Percentiles rank a stretch among this genome's conserved stretches.
Evolutionary conservation across 2,797 vertebrate genomes (phyloP).

Genomic region (Semaprochilodus insignis): DNA sequence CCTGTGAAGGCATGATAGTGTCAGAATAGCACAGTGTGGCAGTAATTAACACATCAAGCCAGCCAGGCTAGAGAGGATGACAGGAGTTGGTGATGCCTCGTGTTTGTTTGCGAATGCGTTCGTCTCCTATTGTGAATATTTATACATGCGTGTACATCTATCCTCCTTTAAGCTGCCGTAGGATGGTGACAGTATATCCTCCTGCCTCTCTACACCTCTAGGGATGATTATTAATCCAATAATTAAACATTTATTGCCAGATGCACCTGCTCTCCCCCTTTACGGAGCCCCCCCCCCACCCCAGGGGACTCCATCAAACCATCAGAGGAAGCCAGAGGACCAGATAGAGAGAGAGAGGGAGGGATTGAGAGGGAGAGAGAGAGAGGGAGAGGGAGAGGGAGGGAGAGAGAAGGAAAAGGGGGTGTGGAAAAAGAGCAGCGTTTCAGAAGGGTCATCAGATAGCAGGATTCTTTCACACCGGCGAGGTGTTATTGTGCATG

Average conservation of each 20-base stretch:
- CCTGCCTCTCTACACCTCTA: slow-evolving; percentile 68
- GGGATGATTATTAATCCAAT: slow-evolving; percentile 91
- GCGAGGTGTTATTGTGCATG: slow-evolving; percentile 70
- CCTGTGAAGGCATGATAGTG: not conserved
- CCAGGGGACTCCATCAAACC: slow-evolving; percentile 74
- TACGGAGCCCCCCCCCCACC: slow-evolving; percentile 63
- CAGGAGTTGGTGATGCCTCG: slow-evolving; percentile 49
- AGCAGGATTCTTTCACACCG: slow-evolving; percentile 80
- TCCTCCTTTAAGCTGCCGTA: slow-evolving; percentile 28
- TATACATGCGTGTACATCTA: slow-evolving; percentile 44
- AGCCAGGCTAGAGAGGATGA: slow-evolving; percentile 48
- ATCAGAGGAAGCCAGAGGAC: slow-evolving; percentile 65
- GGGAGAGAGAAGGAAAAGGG: slow-evolving; percentile 63
- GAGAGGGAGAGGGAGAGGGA: slow-evolving; percentile 54
- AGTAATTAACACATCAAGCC: slow-evolving; percentile 62
- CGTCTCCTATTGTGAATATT: slow-evolving; percentile 40
- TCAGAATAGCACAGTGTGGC: slow-evolving; percentile 31
- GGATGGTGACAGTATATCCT: slow-evolving; percentile 70
- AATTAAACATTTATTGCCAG: slow-evolving; percentile 92
- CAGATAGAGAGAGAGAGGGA: slow-evolving; percentile 49
- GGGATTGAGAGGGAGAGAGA: not conserved
- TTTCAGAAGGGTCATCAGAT: slow-evolving; percentile 81
- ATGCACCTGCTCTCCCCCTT: slow-evolving; percentile 86
- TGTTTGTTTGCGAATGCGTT: slow-evolving; percentile 58
- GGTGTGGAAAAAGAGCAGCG: slow-evolving; percentile 76